Base-by-base conservation (phyloP, 2,888 invertebrate genomes). In the Alsophila aescularia region DNA sequence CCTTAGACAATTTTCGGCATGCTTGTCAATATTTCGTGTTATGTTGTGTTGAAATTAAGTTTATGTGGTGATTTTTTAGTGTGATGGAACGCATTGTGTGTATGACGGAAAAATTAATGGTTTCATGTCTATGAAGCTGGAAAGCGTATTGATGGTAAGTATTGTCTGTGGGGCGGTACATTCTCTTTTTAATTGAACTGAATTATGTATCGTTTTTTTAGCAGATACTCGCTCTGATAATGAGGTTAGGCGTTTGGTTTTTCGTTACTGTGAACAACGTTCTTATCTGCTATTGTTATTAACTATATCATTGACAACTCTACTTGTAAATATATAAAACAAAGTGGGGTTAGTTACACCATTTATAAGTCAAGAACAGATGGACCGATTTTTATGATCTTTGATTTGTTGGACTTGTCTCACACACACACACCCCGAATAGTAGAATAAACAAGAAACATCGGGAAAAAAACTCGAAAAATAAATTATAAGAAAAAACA, bases 141-240 rank as follows among this genome's bases (percentile, higher is more conserved):
- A 57, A 44, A 39, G 58, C 32, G 43, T 62, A 58, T 69, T 63
- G 58, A 69, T 67, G 69, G 67, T 69, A 60, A 14, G 65, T 62
- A 61, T 47, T 42, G 14, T 39, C 15, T 44, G 15, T 41, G 16
- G 21, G 32, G 10, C 43, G 21, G 41, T 31, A 34, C 21, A 35
- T 48, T 29, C 31, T 16, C 37, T 7, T 24, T 24, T 39, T 62
- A 50, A 57, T 62, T 57, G 49, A 36, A 10, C n/a, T 53, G 43
- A 32, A 37, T 24, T 41, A 50, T 42, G 47, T n/a, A 37, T 24
- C 29, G 41, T 13, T 35, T 35, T 44, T 32, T 9, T 21, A 1
- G 6, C 14, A 16, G 14, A 24, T 2, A 8, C 4, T 5, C 24
- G 12, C 8, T 8, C 15, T 8, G 9, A 10, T 31, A 41, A 49